Conservation (phyloP, 2,888 invertebrate genomes). For the Trissolcus brochymenae region DNA sequence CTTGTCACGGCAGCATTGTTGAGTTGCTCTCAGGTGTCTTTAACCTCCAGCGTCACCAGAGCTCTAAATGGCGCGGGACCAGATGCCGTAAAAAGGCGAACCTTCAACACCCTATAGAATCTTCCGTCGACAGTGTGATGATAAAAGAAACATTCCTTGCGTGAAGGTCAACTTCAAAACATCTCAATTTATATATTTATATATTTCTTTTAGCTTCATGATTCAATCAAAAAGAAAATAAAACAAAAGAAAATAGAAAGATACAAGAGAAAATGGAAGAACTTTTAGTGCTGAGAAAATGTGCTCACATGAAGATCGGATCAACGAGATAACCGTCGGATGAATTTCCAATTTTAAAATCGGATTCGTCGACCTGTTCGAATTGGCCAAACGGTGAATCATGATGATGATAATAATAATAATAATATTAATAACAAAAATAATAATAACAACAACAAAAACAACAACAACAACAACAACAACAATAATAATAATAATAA, state of each 20-base stretch:
- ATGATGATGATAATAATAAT: background rate
- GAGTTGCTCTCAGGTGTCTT: conserved; percentile 2
- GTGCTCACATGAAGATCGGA: conserved; percentile 19
- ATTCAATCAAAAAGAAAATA: too few species aligned
- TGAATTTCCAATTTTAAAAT: conserved; percentile 17
- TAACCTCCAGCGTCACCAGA: conserved; percentile 2
- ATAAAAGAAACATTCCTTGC: conserved; percentile 2
- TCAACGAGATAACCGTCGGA: conserved; percentile 15
- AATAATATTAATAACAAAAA: background rate
- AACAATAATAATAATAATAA: too few species aligned
- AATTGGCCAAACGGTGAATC: background rate
- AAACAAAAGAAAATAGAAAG: background rate
- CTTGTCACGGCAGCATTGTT: conserved; percentile 7
- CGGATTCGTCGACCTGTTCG: background rate
- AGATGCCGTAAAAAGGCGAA: conserved; percentile 10
- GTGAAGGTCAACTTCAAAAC: too few species aligned
- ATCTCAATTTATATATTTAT: too few species aligned
- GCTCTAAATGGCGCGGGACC: too few species aligned
- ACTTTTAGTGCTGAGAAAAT: conserved; percentile 31
- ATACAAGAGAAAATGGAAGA: background rate
- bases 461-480: too few species aligned
- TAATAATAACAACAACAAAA: background rate
- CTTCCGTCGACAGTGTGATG: background rate
- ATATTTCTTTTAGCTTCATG: too few species aligned
- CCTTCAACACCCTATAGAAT: conserved; percentile 1